phyloP scores from a whole-genome alignment of 2,113 vertebrate genomes.

The Charina bottae region DNA sequence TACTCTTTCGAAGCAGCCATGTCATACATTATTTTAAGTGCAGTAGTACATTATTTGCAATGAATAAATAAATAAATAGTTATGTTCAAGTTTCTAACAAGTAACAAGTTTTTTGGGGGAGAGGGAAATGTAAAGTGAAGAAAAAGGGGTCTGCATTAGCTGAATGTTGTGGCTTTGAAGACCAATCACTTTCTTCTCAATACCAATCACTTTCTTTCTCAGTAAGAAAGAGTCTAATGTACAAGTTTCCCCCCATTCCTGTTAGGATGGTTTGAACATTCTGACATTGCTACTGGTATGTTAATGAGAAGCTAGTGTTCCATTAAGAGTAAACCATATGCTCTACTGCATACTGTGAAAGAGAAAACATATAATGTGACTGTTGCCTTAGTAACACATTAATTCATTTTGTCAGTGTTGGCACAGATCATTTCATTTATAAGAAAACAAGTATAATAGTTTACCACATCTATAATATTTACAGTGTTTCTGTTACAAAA shows the following conservation, averaged over 20 bases:
- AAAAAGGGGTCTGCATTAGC: conserved; percentile 76
- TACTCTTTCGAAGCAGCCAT: conserved; percentile 57
- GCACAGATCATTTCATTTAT: conserved; percentile 88
- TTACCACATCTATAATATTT: conserved; percentile 93
- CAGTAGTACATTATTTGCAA: conserved; percentile 58
- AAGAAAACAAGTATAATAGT: conserved; percentile 92
- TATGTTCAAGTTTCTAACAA: conserved; percentile 71
- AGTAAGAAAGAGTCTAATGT: conserved; percentile 79
- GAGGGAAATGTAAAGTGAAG: conserved; percentile 71
- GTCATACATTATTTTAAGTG: conserved; percentile 66
- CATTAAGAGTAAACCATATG: conserved; percentile 89
- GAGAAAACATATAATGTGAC: conserved; percentile 90
- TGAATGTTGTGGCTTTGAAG: conserved; percentile 81
- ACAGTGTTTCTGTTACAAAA: conserved; percentile 92
- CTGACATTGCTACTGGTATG: conserved; percentile 87
- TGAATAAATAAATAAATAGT: conserved; percentile 61
- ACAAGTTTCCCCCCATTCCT: conserved; percentile 76
- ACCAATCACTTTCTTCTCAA: conserved; percentile 82
- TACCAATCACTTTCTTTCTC: conserved; percentile 59
- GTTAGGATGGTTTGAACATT: conserved; percentile 84
- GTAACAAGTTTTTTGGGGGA: conserved; percentile 63
- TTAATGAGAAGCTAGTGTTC: conserved; percentile 88
- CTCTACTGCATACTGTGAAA: conserved; percentile 86
- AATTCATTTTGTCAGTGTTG: conserved; percentile 91
- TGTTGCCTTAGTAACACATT: conserved; percentile 97